Evolutionary conservation across 2,113 vertebrate species (phyloP).

Genomic region (Halichoerus grypus): DNA sequence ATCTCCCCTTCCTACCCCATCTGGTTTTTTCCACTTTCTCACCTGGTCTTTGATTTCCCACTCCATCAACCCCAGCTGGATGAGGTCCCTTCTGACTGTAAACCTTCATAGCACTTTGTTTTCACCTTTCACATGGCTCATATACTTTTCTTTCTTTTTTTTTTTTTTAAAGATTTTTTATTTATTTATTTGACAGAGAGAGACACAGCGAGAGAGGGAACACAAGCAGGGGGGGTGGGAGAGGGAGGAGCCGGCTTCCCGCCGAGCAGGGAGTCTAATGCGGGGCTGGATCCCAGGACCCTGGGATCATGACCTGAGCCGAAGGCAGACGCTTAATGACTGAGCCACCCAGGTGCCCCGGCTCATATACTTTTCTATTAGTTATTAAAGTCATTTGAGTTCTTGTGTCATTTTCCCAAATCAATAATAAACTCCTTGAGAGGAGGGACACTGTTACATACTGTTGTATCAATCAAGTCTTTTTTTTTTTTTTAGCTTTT

Average conservation of each 20-base stretch:
- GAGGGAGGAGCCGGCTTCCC: too few species aligned
- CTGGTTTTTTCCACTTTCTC: not conserved
- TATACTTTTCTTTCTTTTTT: not conserved
- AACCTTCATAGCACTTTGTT: not conserved
- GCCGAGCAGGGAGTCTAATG: too few species aligned
- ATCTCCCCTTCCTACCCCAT: not conserved
- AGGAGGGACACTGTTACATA: not conserved
- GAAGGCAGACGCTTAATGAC: too few species aligned
- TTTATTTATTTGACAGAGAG: too few species aligned
- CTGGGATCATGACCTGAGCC: too few species aligned
- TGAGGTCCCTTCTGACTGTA: not conserved
- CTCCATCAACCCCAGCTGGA: not conserved
- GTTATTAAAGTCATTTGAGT: constrained; percentile 8
- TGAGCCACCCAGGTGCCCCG: too few species aligned
- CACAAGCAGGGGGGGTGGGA: too few species aligned
- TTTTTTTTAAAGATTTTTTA: too few species aligned
- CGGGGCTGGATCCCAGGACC: too few species aligned
- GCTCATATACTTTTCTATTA: constrained; percentile 19
- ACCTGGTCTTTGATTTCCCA: not conserved
- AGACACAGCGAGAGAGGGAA: too few species aligned
- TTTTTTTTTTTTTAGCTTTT: not conserved
- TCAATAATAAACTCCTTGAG: constrained; percentile 49
- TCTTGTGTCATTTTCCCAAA: not conserved
- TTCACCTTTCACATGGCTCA: constrained; percentile 10
- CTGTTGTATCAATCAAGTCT: not conserved